Evolutionary conservation across 2,797 vertebrate genomes (phyloP).

Genomic region (Sebastes steindachneri): DNA sequence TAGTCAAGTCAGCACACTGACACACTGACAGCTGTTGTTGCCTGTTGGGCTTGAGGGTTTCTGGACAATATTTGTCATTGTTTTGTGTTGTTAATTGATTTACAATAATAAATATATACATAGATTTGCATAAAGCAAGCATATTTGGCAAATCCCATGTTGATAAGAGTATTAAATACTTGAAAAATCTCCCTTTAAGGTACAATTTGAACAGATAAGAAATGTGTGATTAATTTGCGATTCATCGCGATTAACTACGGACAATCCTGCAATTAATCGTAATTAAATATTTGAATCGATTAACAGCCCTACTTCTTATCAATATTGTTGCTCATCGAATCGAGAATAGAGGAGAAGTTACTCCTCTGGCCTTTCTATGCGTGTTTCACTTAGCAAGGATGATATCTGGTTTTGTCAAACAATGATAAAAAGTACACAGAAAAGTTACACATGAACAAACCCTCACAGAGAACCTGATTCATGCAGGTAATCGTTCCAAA

Average conservation of each 20-base stretch:
- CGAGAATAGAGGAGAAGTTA: background rate
- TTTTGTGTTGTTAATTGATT: too few species aligned
- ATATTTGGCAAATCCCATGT: too few species aligned
- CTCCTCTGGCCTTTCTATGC: background rate
- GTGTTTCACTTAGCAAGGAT: background rate
- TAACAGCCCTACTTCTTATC: background rate
- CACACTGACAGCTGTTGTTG: too few species aligned
- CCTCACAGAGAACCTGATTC: background rate
- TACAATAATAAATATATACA: too few species aligned
- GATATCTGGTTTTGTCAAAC: background rate
- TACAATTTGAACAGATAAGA: too few species aligned
- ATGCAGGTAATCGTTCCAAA: constrained; percentile 9
- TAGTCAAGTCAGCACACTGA: background rate
- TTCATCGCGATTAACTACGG: fast-evolving
- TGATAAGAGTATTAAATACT: too few species aligned
- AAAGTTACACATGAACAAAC: background rate
- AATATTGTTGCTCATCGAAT: background rate
- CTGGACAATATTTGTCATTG: too few species aligned
- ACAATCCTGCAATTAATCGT: too few species aligned
- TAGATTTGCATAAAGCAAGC: fast-evolving
- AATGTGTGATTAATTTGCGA: too few species aligned
- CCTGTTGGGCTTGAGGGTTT: too few species aligned
- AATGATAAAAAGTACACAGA: background rate
- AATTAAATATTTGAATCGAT: too few species aligned
- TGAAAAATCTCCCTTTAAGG: too few species aligned